Base-by-base conservation (phyloP, 2,113 vertebrate species). In the Cranoglanis bouderius region DNA sequence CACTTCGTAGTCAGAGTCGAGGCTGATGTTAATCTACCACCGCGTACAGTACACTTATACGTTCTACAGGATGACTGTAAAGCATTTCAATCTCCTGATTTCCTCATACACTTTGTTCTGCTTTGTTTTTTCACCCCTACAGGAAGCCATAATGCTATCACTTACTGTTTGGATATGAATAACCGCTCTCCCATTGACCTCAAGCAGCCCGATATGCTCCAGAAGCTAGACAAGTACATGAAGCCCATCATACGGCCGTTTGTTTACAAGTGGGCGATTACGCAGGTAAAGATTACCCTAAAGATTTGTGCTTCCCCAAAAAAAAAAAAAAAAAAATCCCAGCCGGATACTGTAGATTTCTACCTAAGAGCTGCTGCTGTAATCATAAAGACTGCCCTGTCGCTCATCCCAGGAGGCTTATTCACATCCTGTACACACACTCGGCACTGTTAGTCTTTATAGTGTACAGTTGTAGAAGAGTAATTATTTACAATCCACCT, bases 91-190 rank as follows among this genome's bases (percentile, higher is more conserved):
- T n/a, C 74, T 84, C 43, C 57, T 61, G 53, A 46, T 49, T 13
- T 51, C 14, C 55, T 21, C 19, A n/a, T 57, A 38, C 1, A 43
- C 21, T 57, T 86, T 61, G 57, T 35, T 46, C 70, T 43, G 0
- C 75, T 72, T 78, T 38, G 24, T 55, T 29, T 75, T 90, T 82
- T 82, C 24, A 10, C 12, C 29, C 18, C 53, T 13, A 83, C 26
- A 96, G 96, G 96, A 77, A 96, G 95, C 91, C 96, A 96, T 92
- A 96, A 96, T 65, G 94, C 95, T 7, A 94, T 96, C 84, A 96
- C 96, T 2, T 96, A 96, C 93, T 95, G 95, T 88, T 94, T 96
- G 94, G 96, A 96, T 75, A 96, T 85, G 90, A 95, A 95, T 19
- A 90, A 95, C 91, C 89, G 93, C 53, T 96, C 96, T 43, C 95